These are phyloP conservation scores for Pangasius krempfi DNA, from an alignment of 2,797 vertebrate species.

Conservation along the genomic window DNA sequence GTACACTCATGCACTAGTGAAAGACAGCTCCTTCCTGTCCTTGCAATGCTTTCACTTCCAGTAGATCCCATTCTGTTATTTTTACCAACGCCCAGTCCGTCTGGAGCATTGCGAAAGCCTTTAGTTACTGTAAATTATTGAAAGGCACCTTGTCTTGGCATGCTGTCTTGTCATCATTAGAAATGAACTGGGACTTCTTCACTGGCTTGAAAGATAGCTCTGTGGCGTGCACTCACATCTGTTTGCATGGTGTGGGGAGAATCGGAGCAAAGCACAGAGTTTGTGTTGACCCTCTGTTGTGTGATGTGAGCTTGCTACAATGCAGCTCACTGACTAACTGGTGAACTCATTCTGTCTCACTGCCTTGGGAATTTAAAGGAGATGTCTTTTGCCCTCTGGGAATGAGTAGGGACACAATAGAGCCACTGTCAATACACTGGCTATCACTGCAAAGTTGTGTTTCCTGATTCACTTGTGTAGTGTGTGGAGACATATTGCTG, in stretches of 20 bases:
- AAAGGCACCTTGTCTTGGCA: slow-evolving; percentile 39
- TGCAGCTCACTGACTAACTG: slow-evolving; percentile 27
- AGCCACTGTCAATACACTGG: slow-evolving; percentile 12
- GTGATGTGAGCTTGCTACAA: slow-evolving; percentile 11
- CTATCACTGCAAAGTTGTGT: slow-evolving; percentile 13
- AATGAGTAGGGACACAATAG: slow-evolving; percentile 20
- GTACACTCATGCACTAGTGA: slow-evolving; percentile 24
- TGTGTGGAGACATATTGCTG: slow-evolving; percentile 17
- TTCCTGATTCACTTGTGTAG: slow-evolving; percentile 23
- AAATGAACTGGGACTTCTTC: slow-evolving; percentile 5
- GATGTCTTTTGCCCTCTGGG: slow-evolving; percentile 31
- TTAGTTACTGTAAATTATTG: slow-evolving; percentile 19
- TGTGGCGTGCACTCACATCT: slow-evolving; percentile 8
- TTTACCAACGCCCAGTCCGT: neutral
- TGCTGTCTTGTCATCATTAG: neutral
- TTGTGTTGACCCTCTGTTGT: slow-evolving; percentile 31
- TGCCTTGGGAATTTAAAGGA: slow-evolving; percentile 34
- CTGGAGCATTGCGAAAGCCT: slow-evolving; percentile 1
- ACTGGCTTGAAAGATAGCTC: slow-evolving; percentile 28
- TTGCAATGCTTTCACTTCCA: slow-evolving; percentile 29
- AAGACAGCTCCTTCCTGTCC: slow-evolving; percentile 39
- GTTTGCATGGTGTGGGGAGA: slow-evolving; percentile 7
- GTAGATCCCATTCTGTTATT: slow-evolving; percentile 27
- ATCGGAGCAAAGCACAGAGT: slow-evolving; percentile 5
- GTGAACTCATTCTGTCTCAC: slow-evolving; percentile 25